phyloP scores from a whole-genome alignment of 2,113 vertebrate genomes.

The Pica pica region DNA sequence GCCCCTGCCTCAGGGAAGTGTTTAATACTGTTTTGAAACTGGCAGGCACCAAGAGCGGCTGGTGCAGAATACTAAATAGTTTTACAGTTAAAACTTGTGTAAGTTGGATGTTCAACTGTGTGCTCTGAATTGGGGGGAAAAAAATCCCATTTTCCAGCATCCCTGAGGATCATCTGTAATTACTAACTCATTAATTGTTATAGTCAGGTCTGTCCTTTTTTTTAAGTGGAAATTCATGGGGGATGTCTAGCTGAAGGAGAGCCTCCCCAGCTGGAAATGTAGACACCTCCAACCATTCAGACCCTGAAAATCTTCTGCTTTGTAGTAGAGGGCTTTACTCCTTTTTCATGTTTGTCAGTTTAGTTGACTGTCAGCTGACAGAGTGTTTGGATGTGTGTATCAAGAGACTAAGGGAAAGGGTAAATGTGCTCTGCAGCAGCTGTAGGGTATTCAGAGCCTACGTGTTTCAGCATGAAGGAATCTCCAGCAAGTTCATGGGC shows the following conservation, averaged over 20 bases:
- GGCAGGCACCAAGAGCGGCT: not conserved
- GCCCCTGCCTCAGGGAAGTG: not conserved
- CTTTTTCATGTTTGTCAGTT: not conserved
- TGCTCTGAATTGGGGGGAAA: not conserved
- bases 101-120: not conserved
- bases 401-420: not conserved
- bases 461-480: not conserved
- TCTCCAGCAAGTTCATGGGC: accelerated
- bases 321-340: not conserved
- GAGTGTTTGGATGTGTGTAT: not conserved
- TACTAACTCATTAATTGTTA: not conserved
- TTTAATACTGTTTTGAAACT: not conserved
- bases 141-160: not conserved
- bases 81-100: not conserved
- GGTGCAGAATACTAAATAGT: not conserved
- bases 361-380: not conserved
- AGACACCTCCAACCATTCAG: not conserved
- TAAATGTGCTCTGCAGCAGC: not conserved
- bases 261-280: not conserved
- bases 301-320: not conserved
- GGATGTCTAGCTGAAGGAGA: not conserved
- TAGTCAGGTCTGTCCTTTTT: not conserved
- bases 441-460: not conserved
- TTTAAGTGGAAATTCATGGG: not conserved
- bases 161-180: not conserved